Evolutionary conservation across 53 echinoderm and acorn worm genomes (phyloP).

Genomic region (Echinometra lucunter): DNA sequence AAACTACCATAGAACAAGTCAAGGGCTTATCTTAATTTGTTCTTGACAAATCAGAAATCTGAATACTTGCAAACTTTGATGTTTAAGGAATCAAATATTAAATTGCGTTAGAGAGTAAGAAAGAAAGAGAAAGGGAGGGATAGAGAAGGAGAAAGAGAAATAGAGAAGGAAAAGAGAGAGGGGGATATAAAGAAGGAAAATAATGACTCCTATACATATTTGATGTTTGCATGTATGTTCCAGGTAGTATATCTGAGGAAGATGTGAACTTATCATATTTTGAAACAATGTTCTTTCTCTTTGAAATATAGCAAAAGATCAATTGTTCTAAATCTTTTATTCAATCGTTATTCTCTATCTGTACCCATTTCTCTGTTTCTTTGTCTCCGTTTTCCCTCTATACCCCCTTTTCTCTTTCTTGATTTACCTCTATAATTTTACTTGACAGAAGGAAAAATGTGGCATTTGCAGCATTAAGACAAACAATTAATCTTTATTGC

Average conservation of each 20-base stretch:
- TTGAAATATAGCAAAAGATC: neutral
- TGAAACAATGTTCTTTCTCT: neutral
- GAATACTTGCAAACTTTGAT: no score
- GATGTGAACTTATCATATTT: neutral
- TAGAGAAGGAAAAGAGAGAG: no score
- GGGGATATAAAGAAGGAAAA: no score
- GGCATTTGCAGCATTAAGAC: neutral
- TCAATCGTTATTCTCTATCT: neutral
- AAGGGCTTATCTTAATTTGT: neutral
- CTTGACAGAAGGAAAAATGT: slow-evolving; percentile 15
- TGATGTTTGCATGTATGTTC: no score
- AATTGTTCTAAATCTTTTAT: neutral
- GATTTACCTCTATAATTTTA: neutral
- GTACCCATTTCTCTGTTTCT: neutral
- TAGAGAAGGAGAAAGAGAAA: no score
- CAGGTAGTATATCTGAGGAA: neutral
- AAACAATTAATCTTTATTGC: neutral
- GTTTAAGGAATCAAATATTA: no score
- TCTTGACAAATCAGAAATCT: neutral
- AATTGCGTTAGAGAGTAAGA: neutral
- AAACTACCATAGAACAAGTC: neutral
- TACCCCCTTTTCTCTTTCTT: neutral
- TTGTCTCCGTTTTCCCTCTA: neutral
- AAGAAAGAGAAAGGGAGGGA: no score
- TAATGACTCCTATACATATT: no score